These are phyloP conservation scores for Oreamnos americanus DNA, from an alignment of 2,113 vertebrate species.

Conservation along the genomic window DNA sequence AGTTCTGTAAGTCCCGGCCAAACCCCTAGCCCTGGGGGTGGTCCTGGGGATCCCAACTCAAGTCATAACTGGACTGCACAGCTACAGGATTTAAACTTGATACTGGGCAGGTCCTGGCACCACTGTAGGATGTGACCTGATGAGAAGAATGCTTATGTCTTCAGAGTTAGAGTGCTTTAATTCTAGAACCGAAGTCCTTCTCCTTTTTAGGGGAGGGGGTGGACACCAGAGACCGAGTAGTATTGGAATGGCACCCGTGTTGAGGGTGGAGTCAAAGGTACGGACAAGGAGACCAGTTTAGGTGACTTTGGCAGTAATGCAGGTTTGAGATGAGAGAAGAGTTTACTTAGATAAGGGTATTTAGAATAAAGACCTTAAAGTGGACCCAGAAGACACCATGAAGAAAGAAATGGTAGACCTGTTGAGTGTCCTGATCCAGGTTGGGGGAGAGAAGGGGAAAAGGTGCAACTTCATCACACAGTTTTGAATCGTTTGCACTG, in stretches of 20 bases:
- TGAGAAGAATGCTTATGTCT: neutral
- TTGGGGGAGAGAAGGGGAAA: neutral
- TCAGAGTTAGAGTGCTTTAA: neutral
- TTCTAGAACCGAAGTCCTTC: neutral
- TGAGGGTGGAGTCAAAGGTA: neutral
- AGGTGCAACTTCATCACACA: neutral
- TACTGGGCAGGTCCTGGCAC: neutral
- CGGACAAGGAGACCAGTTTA: neutral
- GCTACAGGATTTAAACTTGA: neutral
- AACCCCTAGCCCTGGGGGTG: neutral
- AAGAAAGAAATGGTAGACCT: neutral
- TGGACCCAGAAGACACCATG: neutral
- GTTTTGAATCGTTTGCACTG: neutral
- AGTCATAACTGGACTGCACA: neutral
- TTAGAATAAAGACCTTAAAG: slow-evolving; percentile 17
- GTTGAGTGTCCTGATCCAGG: neutral
- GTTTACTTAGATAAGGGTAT: neutral
- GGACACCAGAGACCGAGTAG: neutral
- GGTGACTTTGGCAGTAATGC: neutral
- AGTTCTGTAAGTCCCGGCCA: neutral
- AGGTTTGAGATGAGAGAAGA: neutral
- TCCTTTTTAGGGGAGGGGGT: neutral
- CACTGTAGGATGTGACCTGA: neutral
- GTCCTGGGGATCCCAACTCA: neutral
- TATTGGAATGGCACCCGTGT: neutral